A percentile compares a stretch with the other conserved stretches of the same genome.
Conservation (phyloP, 2,113 vertebrate species). For the Seriola dumerili region DNA sequence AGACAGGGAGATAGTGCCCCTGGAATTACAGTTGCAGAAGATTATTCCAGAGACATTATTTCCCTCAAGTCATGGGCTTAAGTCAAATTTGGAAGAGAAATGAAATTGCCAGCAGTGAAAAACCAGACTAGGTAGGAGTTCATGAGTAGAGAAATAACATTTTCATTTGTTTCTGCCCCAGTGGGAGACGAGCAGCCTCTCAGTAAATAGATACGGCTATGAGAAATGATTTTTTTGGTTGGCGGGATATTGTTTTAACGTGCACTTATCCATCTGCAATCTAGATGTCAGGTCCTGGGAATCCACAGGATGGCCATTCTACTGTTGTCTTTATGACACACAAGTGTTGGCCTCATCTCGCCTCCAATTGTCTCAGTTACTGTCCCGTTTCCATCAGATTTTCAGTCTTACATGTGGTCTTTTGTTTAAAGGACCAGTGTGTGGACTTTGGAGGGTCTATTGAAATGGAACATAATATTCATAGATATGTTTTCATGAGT, state of each 20-base stretch:
- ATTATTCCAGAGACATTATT: constrained; percentile 99
- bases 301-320: constrained; percentile 93
- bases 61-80: constrained; percentile 98
- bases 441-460: too few species aligned
- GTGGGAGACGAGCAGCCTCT: constrained; percentile 95
- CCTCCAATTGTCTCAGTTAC: constrained; percentile 68
- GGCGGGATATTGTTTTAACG: constrained; percentile 99
- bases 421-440: background rate
- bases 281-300: constrained; percentile 97
- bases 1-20: constrained; percentile 81
- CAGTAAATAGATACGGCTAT: constrained; percentile 99
- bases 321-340: constrained; percentile 94
- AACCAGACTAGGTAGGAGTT: constrained; percentile 97
- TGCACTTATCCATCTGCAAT: constrained; percentile 99
- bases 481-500: too few species aligned
- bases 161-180: constrained; percentile 99
- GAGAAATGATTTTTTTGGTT: constrained; percentile 96
- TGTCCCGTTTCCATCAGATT: constrained; percentile 57
- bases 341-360: constrained; percentile 84
- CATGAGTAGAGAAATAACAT: constrained; percentile 99
- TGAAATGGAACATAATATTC: too few species aligned
- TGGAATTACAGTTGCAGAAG: constrained; percentile 96
- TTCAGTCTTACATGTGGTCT: constrained; percentile 39
- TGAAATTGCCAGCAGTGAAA: constrained; percentile 98
- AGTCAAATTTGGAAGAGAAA: constrained; percentile 98